phyloP scores from a whole-genome alignment of 2,888 invertebrate species.

The Belgica antarctica region DNA sequence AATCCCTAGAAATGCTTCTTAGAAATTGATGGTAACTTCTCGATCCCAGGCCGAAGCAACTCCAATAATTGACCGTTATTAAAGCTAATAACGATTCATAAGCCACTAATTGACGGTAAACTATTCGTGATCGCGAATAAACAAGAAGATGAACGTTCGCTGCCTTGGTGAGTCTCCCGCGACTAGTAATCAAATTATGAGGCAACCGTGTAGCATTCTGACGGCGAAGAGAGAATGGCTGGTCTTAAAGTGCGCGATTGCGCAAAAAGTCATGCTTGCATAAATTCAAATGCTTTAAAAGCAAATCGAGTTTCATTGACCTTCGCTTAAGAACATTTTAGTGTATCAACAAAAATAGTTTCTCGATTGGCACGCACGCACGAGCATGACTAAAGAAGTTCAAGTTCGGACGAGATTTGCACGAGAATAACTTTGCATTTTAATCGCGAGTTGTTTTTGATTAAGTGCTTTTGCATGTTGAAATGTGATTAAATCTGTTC shows the following conservation, averaged over 20 bases:
- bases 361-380: conserved; percentile 7
- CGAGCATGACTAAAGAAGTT: conserved; percentile 15
- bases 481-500: background rate
- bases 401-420: background rate
- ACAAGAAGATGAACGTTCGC: conserved; percentile 1
- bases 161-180: background rate
- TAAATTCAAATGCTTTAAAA: background rate
- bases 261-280: background rate
- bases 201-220: background rate
- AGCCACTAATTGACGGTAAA: conserved; percentile 14
- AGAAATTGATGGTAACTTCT: too few relatives aligned
- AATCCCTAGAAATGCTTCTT: conserved; percentile 1
- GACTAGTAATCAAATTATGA: background rate
- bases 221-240: background rate
- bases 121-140: conserved; percentile 1
- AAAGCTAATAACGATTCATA: background rate
- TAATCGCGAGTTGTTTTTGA: background rate
- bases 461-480: background rate
- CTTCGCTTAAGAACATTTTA: conserved; percentile 1
- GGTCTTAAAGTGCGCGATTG: background rate
- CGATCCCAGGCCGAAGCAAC: too few relatives aligned
- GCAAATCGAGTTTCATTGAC: background rate
- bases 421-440: background rate
- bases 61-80: background rate
- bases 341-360: too few relatives aligned